These are phyloP conservation scores for Pteromalus puparum DNA, from an alignment of 1,140 invertebrate genomes.

Conservation along the genomic window DNA sequence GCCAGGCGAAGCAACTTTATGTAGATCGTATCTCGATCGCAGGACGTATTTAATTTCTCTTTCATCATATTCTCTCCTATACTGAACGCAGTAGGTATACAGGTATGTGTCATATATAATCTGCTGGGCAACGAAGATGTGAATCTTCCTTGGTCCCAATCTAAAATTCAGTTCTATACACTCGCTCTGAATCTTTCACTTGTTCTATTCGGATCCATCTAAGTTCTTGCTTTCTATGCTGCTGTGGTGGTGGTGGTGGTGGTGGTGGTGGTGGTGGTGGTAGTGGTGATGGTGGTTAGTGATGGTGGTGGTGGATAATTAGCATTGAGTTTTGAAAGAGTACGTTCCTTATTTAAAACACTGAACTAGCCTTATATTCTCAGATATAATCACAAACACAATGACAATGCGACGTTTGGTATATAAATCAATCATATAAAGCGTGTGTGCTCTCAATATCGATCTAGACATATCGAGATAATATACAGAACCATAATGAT, in stretches of 20 bases:
- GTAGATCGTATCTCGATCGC: not conserved
- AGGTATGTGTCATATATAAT: not conserved
- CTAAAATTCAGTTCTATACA: not conserved
- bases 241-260: not conserved
- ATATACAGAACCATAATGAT: slow-evolving; percentile 23
- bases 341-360: slow-evolving; percentile 30
- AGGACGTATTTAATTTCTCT: not conserved
- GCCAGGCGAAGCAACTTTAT: slow-evolving; percentile 61
- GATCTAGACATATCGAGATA: slow-evolving; percentile 31
- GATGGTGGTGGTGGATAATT: not conserved
- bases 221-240: slow-evolving; percentile 39
- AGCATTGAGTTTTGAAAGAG: too few relatives aligned
- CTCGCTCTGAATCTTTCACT: not conserved
- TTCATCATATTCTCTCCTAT: not conserved
- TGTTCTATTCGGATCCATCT: slow-evolving; percentile 36
- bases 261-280: too few relatives aligned
- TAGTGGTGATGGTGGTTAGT: too few relatives aligned
- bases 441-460: slow-evolving; percentile 36
- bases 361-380: slow-evolving; percentile 32
- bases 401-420: not conserved
- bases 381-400: slow-evolving; percentile 9
- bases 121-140: not conserved
- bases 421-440: slow-evolving; percentile 18
- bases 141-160: slow-evolving; percentile 2
- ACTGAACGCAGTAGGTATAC: not conserved